A percentile compares a stretch with the other conserved stretches of the same genome.
These are phyloP conservation scores for Paraescarpia echinospica DNA, from an alignment of 1,140 invertebrate species.

Conservation along the genomic window DNA sequence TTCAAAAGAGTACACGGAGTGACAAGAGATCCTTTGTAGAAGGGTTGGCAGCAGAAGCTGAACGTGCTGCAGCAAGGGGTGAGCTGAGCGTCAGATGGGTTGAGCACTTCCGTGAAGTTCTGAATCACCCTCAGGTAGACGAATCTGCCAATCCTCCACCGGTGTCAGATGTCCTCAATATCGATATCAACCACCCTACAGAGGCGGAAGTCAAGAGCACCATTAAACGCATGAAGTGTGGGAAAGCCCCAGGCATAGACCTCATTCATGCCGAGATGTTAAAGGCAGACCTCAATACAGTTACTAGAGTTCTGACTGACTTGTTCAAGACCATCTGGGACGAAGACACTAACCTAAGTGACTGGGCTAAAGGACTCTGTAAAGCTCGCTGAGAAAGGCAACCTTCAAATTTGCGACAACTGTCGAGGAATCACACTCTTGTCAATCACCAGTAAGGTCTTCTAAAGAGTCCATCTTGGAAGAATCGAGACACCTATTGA, in stretches of 20 bases:
- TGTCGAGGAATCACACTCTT: neutral
- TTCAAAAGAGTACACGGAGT: too few species aligned
- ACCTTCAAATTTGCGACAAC: conserved; percentile 7
- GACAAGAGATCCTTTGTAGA: too few species aligned
- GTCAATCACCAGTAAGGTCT: neutral
- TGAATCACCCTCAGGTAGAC: too few species aligned
- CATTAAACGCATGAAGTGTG: neutral
- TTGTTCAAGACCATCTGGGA: conserved; percentile 11
- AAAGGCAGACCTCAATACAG: neutral
- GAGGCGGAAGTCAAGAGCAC: neutral
- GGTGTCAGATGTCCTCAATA: too few species aligned
- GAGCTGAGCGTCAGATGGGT: too few species aligned
- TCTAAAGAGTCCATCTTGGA: neutral
- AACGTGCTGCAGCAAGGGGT: too few species aligned
- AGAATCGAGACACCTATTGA: neutral
- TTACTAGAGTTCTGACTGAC: conserved; percentile 3
- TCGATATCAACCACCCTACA: too few species aligned
- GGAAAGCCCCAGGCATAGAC: conserved; percentile 10
- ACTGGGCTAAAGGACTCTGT: conserved; percentile 10
- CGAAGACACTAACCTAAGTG: neutral
- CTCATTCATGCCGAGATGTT: neutral
- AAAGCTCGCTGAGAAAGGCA: conserved; percentile 8
- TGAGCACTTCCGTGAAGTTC: too few species aligned
- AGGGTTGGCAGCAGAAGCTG: too few species aligned
- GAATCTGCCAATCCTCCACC: too few species aligned